A percentile compares a stretch with the other conserved stretches of the same genome.
Evolutionary conservation across 2,797 vertebrate genomes (phyloP).

Genomic region (Chelidonichthys spinosus): DNA sequence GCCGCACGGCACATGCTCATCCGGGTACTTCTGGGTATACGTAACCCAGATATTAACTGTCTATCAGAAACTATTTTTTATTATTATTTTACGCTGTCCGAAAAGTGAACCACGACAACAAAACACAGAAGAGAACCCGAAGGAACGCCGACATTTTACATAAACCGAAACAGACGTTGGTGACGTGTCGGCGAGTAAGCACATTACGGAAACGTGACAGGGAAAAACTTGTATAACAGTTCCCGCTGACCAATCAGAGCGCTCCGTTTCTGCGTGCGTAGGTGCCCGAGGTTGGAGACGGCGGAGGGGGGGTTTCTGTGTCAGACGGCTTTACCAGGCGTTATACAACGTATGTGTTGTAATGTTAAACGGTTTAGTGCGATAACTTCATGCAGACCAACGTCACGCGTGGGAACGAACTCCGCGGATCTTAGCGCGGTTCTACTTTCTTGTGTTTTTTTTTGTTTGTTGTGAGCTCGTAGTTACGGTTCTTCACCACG

Average conservation of each 20-base stretch:
- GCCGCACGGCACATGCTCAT: slow-evolving; percentile 72
- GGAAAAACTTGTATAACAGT: slow-evolving; percentile 30
- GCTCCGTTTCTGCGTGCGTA: background rate
- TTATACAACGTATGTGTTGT: background rate
- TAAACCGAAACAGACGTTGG: fast-evolving
- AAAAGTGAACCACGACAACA: fast-evolving
- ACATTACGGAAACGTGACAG: slow-evolving; percentile 71
- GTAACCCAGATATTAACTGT: slow-evolving; percentile 23
- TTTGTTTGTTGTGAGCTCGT: too few relatives aligned
- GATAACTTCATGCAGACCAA: background rate
- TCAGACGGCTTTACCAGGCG: background rate
- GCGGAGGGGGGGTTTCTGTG: slow-evolving; percentile 14
- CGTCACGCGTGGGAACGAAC: background rate
- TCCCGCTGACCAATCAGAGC: slow-evolving; percentile 60
- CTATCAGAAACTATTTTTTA: fast-evolving
- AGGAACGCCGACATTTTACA: fast-evolving
- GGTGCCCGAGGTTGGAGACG: slow-evolving; percentile 33
- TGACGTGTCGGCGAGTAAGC: slow-evolving; percentile 7
- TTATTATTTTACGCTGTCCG: fast-evolving
- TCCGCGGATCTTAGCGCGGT: background rate
- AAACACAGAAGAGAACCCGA: fast-evolving
- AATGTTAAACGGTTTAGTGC: background rate
- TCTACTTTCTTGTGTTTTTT: background rate
- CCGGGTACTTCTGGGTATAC: slow-evolving; percentile 69
- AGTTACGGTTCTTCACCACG: background rate